Percentiles rank a stretch among this genome's conserved stretches.
phyloP scores from a whole-genome alignment of 2,797 vertebrate genomes.

The Myotis myotis region DNA sequence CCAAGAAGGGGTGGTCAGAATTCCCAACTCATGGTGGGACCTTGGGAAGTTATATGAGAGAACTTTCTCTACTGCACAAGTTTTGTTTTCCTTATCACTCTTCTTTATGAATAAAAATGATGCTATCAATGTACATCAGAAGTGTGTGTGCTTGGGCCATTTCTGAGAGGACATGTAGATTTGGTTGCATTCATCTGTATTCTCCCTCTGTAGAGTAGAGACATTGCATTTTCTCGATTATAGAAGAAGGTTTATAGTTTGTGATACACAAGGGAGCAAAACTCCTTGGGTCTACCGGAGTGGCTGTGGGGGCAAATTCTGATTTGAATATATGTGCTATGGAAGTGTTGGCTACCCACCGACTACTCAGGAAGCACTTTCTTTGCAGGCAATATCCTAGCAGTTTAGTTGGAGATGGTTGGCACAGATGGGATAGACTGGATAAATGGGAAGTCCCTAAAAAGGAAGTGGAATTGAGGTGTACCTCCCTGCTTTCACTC shows the following conservation, averaged over 20 bases:
- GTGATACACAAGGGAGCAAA: not conserved
- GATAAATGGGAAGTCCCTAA: rapidly evolving
- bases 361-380: not conserved
- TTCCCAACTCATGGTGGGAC: rapidly evolving
- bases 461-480: not conserved
- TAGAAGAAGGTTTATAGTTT: not conserved
- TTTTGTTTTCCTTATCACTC: not conserved
- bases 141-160: rapidly evolving
- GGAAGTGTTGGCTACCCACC: not conserved
- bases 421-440: too few relatives aligned
- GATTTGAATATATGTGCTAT: rapidly evolving
- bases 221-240: not conserved
- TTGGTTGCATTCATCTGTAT: too few relatives aligned
- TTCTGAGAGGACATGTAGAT: not conserved
- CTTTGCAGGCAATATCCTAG: not conserved
- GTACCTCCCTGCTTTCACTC: not conserved
- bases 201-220: not conserved
- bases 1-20: rapidly evolving
- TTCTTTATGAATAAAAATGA: not conserved
- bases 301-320: too few relatives aligned
- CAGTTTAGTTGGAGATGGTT: rapidly evolving
- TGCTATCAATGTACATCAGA: not conserved
- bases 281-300: not conserved
- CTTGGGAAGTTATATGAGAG: not conserved
- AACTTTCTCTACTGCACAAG: rapidly evolving